Evolutionary conservation across 2,888 invertebrate species (phyloP).

Genomic region (Apoderus coryli): DNA sequence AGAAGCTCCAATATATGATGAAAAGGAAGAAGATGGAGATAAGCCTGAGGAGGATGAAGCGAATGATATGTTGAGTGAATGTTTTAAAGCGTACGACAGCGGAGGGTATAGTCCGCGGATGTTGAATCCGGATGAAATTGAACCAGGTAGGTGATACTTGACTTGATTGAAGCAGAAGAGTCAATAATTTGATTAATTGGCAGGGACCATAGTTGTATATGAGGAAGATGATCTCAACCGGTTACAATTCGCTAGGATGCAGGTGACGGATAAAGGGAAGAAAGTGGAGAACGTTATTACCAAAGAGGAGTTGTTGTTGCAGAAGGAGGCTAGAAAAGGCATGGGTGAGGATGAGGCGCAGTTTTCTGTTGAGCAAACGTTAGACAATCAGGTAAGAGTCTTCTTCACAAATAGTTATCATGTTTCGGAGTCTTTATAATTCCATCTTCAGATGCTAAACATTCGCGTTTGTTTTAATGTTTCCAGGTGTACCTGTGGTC

Average conservation of each 20-base stretch:
- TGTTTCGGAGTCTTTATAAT: too few species aligned
- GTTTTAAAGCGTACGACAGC: conserved; percentile 54
- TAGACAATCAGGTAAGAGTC: conserved; percentile 77
- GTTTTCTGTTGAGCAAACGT: conserved; percentile 78
- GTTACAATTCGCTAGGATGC: conserved; percentile 55
- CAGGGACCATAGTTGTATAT: conserved; percentile 53
- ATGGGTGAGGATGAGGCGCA: conserved; percentile 78
- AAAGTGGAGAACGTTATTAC: conserved; percentile 38
- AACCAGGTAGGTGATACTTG: conserved; percentile 34
- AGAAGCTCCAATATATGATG: conserved; percentile 12
- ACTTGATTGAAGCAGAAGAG: too few species aligned
- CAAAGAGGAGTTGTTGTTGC: conserved; percentile 48
- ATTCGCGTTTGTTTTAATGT: too few species aligned
- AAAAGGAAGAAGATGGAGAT: conserved; percentile 12
- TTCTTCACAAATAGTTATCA: too few species aligned
- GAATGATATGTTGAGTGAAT: conserved; percentile 38
- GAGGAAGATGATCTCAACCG: conserved; percentile 63
- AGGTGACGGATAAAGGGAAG: conserved; percentile 45
- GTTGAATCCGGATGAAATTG: conserved; percentile 46
- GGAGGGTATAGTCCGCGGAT: conserved; percentile 77
- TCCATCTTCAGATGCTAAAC: too few species aligned
- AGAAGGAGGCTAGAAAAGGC: conserved; percentile 68
- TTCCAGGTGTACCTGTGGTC: conserved; percentile 93
- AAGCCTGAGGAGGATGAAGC: conserved; percentile 32
- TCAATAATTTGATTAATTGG: background rate